Conservation (phyloP, 37 sponge, comb jelly and placozoan species). For the Ephydatia muelleri region DNA sequence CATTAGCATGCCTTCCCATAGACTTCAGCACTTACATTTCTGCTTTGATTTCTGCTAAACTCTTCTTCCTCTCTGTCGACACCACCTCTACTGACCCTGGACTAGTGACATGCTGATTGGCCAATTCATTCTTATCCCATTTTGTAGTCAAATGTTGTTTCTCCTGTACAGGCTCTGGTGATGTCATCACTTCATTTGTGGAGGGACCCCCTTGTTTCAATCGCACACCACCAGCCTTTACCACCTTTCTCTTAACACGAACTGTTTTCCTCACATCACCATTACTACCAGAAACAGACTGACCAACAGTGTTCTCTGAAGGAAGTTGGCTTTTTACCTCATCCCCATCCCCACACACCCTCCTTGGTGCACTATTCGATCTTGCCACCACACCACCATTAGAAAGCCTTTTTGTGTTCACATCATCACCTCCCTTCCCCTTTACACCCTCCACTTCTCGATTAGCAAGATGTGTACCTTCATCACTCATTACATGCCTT, state of each 20-base stretch:
- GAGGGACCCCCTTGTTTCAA: neutral
- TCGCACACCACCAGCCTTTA: neutral
- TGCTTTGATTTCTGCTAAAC: constrained; percentile 46
- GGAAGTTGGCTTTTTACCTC: neutral
- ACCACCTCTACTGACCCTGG: neutral
- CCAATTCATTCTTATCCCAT: neutral
- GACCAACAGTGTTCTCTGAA: neutral
- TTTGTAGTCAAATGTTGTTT: neutral
- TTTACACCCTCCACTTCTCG: neutral
- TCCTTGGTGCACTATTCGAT: neutral
- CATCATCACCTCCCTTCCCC: neutral
- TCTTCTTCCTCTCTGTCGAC: constrained; percentile 16
- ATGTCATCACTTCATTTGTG: neutral
- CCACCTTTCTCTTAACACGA: neutral
- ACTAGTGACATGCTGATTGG: neutral
- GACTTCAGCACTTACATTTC: constrained; percentile 33
- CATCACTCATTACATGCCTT: neutral
- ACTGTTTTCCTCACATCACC: neutral
- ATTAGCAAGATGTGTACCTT: neutral
- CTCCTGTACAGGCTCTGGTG: neutral
- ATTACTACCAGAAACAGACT: neutral
- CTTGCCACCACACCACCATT: neutral
- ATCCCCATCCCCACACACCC: neutral
- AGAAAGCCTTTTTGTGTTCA: neutral
- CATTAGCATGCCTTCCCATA: too few relatives aligned